Percentiles rank a stretch among this genome's conserved stretches.
Conservation (phyloP, 2,113 vertebrate genomes). For the Phrynosoma platyrhinos region DNA sequence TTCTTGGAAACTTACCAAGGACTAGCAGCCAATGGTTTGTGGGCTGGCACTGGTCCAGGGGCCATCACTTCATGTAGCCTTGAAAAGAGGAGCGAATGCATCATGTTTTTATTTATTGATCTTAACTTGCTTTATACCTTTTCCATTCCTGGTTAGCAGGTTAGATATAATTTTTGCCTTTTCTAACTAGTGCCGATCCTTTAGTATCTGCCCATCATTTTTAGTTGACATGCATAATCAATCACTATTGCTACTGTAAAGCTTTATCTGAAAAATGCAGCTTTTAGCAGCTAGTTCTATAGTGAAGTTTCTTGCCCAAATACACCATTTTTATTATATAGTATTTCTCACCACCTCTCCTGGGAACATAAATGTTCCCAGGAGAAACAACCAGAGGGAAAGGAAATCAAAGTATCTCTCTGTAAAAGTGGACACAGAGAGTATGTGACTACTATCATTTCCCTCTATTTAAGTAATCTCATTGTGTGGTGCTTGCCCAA, state of each 20-base stretch:
- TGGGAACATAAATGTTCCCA: slow-evolving; percentile 5
- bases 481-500: slow-evolving; percentile 14
- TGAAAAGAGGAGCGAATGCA: slow-evolving; percentile 12
- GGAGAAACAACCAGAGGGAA: background rate
- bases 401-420: background rate
- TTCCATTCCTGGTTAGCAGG: slow-evolving; percentile 29
- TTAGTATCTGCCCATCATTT: slow-evolving; percentile 44
- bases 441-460: background rate
- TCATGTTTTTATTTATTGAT: background rate
- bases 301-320: background rate
- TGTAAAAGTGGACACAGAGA: background rate
- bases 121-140: slow-evolving; percentile 8
- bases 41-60: no score
- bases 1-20: no score
- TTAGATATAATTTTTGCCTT: slow-evolving; percentile 40
- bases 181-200: slow-evolving; percentile 54
- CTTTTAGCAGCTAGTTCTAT: slow-evolving; percentile 39
- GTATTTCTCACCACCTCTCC: slow-evolving; percentile 7
- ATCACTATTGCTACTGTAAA: slow-evolving; percentile 43
- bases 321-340: slow-evolving; percentile 1
- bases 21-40: no score
- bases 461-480: background rate
- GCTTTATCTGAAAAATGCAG: slow-evolving; percentile 57
- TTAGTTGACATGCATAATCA: slow-evolving; percentile 47
- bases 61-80: background rate